Evolutionary conservation across 1,140 invertebrate genomes (phyloP), one percentile per base, ranked within the genome.

Genomic region (Microplitis demolitor): DNA sequence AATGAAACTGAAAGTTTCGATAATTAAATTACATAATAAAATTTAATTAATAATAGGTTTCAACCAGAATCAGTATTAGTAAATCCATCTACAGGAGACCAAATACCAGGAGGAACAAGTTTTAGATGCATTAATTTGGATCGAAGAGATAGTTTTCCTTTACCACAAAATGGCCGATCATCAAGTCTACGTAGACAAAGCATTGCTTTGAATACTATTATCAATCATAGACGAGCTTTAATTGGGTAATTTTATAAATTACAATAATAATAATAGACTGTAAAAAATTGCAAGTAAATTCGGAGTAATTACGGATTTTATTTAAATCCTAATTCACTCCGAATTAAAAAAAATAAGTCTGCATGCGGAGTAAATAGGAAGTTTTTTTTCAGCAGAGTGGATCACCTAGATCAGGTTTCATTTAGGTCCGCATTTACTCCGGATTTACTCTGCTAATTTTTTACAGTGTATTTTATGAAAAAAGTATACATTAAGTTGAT

Each of bases 221-320:
- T 85, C 66, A 84, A 86, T 80, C 81, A 83, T 71, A 78, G 81
- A 73, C 76, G 83, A 35, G 82, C 82, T 16, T 78, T 85, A 34
- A 78, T 86, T 66, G 80, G 81, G 83, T 84, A 84, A 77, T 50
- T 61, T 39, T 24, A 1, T 54, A 45, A 45, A 45, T 45, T 45
- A 9, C 8, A 45, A 45, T 60, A 24, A 24, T 24, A 24, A 24
- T 24, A 24, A 24, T 24, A 24, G 24, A 24, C 24, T 24, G 24
- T 24, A 24, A 24, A 24, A 24, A 24, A 24, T 24, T 24, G 24
- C 1, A 24, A 24, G 24, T 24, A 0, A 24, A 24, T 24, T 24
- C 24, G 24, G 2, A 24, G 24, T 24, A 2, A 24, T 2, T 24
- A 24, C 24, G 24, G 24, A 24, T 24, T 24, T 24, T 24, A 24